Conservation (phyloP, 2,888 invertebrate genomes). For the Eupsilia transversa region DNA sequence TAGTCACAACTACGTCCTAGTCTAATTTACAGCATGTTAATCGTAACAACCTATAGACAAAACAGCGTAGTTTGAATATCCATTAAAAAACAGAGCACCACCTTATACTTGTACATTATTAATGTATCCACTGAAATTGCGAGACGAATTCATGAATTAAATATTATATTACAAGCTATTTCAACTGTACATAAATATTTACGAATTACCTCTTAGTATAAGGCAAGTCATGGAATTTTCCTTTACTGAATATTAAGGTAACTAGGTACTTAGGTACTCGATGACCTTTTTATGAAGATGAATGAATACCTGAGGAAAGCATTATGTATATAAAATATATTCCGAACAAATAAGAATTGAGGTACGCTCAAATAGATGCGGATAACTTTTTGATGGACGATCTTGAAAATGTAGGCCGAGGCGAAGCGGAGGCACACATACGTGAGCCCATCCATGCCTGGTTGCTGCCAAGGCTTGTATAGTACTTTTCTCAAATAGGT, state of each 20-base stretch:
- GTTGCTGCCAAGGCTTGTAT: no score
- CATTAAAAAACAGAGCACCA: slow-evolving; percentile 1
- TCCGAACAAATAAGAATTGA: neutral
- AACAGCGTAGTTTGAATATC: neutral
- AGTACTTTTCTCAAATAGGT: no score
- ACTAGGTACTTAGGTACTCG: neutral
- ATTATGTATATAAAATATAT: neutral
- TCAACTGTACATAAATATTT: slow-evolving; percentile 34
- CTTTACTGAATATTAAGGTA: slow-evolving; percentile 10
- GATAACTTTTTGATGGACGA: no score
- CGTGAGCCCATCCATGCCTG: no score
- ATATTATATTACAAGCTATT: slow-evolving; percentile 37
- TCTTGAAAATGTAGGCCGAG: no score
- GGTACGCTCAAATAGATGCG: neutral
- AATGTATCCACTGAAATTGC: slow-evolving; percentile 38
- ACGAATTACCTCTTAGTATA: slow-evolving; percentile 21
- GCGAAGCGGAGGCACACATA: no score
- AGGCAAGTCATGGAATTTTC: neutral
- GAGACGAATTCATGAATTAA: slow-evolving; percentile 42
- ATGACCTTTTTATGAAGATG: slow-evolving; percentile 7
- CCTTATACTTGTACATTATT: slow-evolving; percentile 33
- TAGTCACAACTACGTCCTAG: neutral
- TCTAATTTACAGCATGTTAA: neutral
- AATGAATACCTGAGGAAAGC: neutral
- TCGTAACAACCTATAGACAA: neutral